A percentile compares a stretch with the other conserved stretches of the same genome.
Evolutionary conservation across 2,888 invertebrate genomes (phyloP).

Genomic region (Petrophora chlorosata): DNA sequence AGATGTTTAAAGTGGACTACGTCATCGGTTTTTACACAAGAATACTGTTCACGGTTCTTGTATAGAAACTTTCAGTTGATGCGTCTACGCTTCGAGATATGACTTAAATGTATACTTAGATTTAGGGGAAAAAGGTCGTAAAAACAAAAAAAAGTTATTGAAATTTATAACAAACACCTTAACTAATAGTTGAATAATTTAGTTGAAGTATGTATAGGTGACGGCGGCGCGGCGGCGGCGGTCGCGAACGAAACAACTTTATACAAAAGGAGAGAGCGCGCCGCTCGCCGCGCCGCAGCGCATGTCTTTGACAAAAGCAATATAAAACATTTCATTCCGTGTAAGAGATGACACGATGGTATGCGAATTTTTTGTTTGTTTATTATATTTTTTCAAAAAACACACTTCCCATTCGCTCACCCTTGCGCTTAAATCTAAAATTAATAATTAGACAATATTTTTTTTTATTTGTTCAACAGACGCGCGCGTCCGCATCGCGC

Average conservation of each 20-base stretch:
- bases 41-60: slow-evolving; percentile 64
- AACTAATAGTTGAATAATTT: slow-evolving; percentile 82
- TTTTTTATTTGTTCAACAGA: slow-evolving; percentile 82
- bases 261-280: slow-evolving; percentile 60
- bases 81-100: slow-evolving; percentile 82
- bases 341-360: slow-evolving; percentile 80
- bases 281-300: slow-evolving; percentile 46
- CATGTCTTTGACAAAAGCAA: slow-evolving; percentile 76
- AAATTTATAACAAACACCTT: slow-evolving; percentile 84
- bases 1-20: slow-evolving; percentile 81
- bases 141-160: slow-evolving; percentile 81
- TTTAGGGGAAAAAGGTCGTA: slow-evolving; percentile 80
- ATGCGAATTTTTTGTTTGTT: slow-evolving; percentile 75
- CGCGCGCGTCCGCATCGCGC: slow-evolving; percentile 76
- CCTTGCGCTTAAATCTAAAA: slow-evolving; percentile 82
- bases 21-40: slow-evolving; percentile 73
- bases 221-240: slow-evolving; percentile 43
- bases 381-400: slow-evolving; percentile 66
- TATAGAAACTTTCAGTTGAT: slow-evolving; percentile 68
- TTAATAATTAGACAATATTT: slow-evolving; percentile 84
- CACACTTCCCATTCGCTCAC: slow-evolving; percentile 81
- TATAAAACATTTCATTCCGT: slow-evolving; percentile 83
- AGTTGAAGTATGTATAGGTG: slow-evolving; percentile 61
- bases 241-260: slow-evolving; percentile 69
- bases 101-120: slow-evolving; percentile 82